Percentiles rank a stretch among this genome's conserved stretches.
Conservation (phyloP, 2,113 vertebrate species). For the Atractosteus spatula region DNA sequence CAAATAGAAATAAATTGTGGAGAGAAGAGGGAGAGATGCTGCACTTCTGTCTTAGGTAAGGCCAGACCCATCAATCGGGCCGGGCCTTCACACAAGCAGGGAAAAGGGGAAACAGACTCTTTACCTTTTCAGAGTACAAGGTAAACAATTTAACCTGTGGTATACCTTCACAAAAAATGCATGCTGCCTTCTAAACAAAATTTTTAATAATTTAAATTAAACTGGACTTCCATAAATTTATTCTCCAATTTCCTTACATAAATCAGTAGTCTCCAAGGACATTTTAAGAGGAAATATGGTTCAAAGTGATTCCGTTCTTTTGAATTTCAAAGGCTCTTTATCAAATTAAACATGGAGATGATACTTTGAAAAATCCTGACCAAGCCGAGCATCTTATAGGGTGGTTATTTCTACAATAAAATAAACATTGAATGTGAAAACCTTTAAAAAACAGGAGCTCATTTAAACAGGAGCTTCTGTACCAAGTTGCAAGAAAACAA, state of each 20-base stretch:
- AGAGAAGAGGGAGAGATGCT: no score
- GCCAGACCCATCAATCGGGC: no score
- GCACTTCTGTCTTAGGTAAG: no score
- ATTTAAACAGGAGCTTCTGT: no score
- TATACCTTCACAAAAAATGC: neutral
- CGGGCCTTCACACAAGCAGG: no score
- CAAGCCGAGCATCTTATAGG: no score
- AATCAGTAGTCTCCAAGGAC: neutral
- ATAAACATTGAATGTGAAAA: no score
- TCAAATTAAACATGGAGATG: neutral
- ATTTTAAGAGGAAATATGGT: neutral
- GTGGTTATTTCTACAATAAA: no score
- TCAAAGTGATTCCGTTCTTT: neutral
- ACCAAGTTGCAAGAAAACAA: no score
- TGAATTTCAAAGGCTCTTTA: neutral
- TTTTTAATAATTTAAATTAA: constrained; percentile 2
- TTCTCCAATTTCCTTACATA: neutral
- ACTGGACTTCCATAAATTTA: neutral
- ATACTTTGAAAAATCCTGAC: no score
- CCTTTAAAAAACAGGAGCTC: no score
- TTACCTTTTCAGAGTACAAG: neutral
- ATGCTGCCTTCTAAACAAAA: neutral
- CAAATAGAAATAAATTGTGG: no score
- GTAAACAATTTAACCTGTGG: neutral
- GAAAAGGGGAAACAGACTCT: neutral